Evolutionary conservation across 2,113 vertebrate species (phyloP), one percentile per base, ranked within the genome.

Genomic region (Microcebus ravelobensis): DNA sequence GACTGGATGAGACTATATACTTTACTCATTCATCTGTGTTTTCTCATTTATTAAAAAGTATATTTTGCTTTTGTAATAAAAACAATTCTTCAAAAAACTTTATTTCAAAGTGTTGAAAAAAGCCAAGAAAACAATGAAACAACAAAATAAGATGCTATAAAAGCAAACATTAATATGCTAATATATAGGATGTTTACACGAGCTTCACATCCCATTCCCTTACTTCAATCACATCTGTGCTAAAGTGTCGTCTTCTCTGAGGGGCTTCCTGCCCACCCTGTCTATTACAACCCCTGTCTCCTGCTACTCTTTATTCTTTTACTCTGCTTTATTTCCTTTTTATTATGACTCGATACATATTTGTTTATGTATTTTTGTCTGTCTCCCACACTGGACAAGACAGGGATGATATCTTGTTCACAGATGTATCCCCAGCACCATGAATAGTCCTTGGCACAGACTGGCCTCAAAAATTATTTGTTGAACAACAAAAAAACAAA

Each of bases 401-500:
- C 18, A 87, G 74, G 59, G 25, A 93, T 23, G n/a, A 48, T 29
- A 80, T 50, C 29, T n/a, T 76, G 45, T 77, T 94, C 65, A 77
- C 25, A 71, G 74, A 29, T 81, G 65, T 55, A 52, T 77, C 25
- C 50, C 55, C 15, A 70, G 45, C 17, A 65, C 8, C 70, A 87
- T 25, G 34, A 71, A 71, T 5, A 55, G 11, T 12, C 14, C 13
- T 25, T 34, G 3, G 21, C 23, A 77, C 10, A 73, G n/a, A 50
- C 3, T 77, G 55, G 4, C 3, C 45, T 73, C 45, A 25, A n/a
- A 91, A 94, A 27, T 52, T 23, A 48, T 29, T 48, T 55, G 31
- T 42, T 39, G 31, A 74, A 67, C n/a, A 50, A 67, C 14, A 73
- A 74, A 73, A 52, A 36, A 79, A 23, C 3, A 45, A 45, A 68